Evolutionary conservation across 2,888 invertebrate species (phyloP), one percentile per base, ranked within the genome.

Genomic region (Salticus scenicus): DNA sequence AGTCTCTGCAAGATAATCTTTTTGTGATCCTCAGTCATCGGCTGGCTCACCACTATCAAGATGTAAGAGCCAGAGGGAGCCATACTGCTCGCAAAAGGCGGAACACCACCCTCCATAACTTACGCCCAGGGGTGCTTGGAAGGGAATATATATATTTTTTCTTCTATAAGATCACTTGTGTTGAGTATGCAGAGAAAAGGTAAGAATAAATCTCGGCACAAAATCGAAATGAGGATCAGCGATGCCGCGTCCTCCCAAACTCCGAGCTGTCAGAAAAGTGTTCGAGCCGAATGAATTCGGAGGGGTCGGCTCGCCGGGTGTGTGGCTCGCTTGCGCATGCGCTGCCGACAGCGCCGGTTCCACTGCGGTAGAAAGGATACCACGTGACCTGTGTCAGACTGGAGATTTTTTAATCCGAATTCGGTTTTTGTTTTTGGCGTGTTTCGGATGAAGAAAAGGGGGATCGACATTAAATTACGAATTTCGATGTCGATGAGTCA

Each of bases 41-140:
- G 98, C 92, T 98, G 98, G 90, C 97, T 97, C 92, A 98, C 94
- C 90, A 98, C 95, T 92, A 97, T 95, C 90, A 97, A 94, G 90
- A 98, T 94, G 91, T 97, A 97, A 92, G 96, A 96, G 90, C 97
- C 97, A 90, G 97, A 77, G 30, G 83, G 83, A 41, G 83, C 83
- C 83, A 84, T 84, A 84, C 63, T 66, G 57, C 83, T 84, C 27
- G 83, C 67, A 73, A 57, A 84, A 77, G 83, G 83, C 83, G 83
- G 64, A 57, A 42, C 77, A 24, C 83, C 83, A 77, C 83, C 83
- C 77, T 84, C 83, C 83, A 84, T 84, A 31, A 66, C 63, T 72
- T 47, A 66, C 64, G 47, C 64, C 69, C 63, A 41, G 27, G 57
- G 47, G 24, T 57, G 57, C 57, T 57, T 57, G 57, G 1, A 37